Base-by-base conservation (phyloP, 2,888 invertebrate species). In the Cheilosia soror region DNA sequence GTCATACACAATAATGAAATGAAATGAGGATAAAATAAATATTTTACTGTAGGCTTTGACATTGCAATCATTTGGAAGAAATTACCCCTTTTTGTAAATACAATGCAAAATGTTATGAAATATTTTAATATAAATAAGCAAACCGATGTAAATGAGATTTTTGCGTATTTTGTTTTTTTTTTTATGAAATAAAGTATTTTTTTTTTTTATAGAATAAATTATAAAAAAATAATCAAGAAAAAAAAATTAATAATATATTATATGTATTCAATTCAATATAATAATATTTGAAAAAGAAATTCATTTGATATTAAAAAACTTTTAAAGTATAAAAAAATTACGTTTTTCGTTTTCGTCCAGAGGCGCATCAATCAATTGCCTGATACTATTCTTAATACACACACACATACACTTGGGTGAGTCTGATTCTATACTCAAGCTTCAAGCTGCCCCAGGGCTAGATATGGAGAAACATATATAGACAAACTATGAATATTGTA, bases 31-130 rank as follows among this genome's bases (percentile, higher is more conserved):
- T 53, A 77, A 81, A 85, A 83, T 42, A 73, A 80, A 85, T 85
- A 85, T 68, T 85, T 85, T 77, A 85, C 81, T 72, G 57, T 77
- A 76, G 62, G 77, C 68, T 68, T 80, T 33, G 85, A 81, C 85
- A 85, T 81, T 68, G 76, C 85, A 85, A 85, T 85, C 85, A 76
- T 85, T 85, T 85, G 80, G 81, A 80, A 80, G 53, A 57, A 75
- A 55, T 25, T 57, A 65, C 82, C 65, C 77, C 44, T 73, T 65
- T 40, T 37, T 3, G 4, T 20, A 11, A 77, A 57, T 77, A 73
- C 68, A 78, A 77, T 72, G 37, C 49, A 69, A 84, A 58, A 75
- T 71, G 62, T 42, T n/a, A 60, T 60, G 25, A 33, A 55, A n/a
- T 68, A 11, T 55, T 49, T 42, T 60, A 42, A 53, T 62, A 42